Evolutionary conservation across 2,113 vertebrate species (phyloP).

Genomic region (Clupea harengus): DNA sequence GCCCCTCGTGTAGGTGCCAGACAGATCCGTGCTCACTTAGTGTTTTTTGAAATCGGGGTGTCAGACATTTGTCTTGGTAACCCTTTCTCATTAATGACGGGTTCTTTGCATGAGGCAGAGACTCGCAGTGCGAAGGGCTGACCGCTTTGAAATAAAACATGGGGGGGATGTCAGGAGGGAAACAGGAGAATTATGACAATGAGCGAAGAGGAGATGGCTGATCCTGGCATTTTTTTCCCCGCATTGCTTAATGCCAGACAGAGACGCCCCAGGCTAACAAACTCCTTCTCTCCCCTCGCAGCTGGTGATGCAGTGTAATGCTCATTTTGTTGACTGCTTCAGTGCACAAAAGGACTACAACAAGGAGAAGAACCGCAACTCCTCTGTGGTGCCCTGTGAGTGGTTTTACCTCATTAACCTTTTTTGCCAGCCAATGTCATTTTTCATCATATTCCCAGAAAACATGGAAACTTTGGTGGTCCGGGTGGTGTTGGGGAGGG

Average conservation of each 20-base stretch:
- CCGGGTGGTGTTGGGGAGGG: not conserved
- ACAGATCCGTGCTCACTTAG: not conserved
- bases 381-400: slow-evolving; percentile 97
- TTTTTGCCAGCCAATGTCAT: slow-evolving; percentile 34
- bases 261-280: not conserved
- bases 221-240: not conserved
- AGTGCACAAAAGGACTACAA: slow-evolving; percentile 97
- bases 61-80: not conserved
- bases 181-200: not conserved
- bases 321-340: slow-evolving; percentile 90
- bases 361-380: slow-evolving; percentile 99
- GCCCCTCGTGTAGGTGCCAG: not conserved
- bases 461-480: not conserved
- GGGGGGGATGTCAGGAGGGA: not conserved
- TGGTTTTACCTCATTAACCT: slow-evolving; percentile 36
- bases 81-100: not conserved
- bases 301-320: slow-evolving; percentile 87
- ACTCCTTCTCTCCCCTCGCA: slow-evolving; percentile 17
- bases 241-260: not conserved
- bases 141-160: not conserved
- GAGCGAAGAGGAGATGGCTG: not conserved
- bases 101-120: not conserved
- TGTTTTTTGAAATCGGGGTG: not conserved
- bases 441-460: not conserved
- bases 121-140: not conserved